Base-by-base conservation (phyloP, 2,888 invertebrate genomes). In the Parapristionchus giblindavisi region DNA sequence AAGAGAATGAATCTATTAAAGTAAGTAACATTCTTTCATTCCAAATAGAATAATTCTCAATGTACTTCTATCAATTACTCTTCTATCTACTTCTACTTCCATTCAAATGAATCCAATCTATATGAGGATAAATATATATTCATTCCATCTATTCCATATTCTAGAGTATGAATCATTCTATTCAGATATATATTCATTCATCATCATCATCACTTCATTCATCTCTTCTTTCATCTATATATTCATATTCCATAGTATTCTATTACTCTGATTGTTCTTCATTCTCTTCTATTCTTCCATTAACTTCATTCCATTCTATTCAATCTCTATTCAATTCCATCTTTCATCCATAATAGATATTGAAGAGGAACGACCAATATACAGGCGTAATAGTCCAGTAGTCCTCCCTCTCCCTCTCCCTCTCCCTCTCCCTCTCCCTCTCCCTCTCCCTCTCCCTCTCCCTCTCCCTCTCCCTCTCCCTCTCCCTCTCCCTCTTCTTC, bases 291-390 rank as follows among this genome's bases (percentile, higher is more conserved):
- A 21, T 68, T 27, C 68, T 52, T 51, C 52, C 68, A 29, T 27
- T 68, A 52, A 51, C 68, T 34, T 68, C 68, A n/a, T 29, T 68
- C 32, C 48, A 52, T 52, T 68, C 68, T n/a, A 51, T 68, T 38
- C 34, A 52, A 38, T 40, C 52, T 52, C 68, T 68, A 27, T 68
- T 68, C 40, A 51, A 52, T 68, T 68, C 68, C 17, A 51, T 52
- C 34, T 68, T 68, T 17, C 52, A 34, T n/a, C n/a, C n/a, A n/a
- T n/a, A n/a, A n/a, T n/a, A n/a, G n/a, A n/a, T n/a, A n/a, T n/a
- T n/a, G n/a, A n/a, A n/a, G n/a, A n/a, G n/a, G n/a, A n/a, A n/a
- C n/a, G n/a, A 43, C 43, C 8, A 43, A 43, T 43, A 14, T 17
- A 14, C 8, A 43, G 17, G 11, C 43, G 17, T 14, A 8, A 43